Conservation (phyloP, 2,113 vertebrate genomes). For the Excalfactoria chinensis region DNA sequence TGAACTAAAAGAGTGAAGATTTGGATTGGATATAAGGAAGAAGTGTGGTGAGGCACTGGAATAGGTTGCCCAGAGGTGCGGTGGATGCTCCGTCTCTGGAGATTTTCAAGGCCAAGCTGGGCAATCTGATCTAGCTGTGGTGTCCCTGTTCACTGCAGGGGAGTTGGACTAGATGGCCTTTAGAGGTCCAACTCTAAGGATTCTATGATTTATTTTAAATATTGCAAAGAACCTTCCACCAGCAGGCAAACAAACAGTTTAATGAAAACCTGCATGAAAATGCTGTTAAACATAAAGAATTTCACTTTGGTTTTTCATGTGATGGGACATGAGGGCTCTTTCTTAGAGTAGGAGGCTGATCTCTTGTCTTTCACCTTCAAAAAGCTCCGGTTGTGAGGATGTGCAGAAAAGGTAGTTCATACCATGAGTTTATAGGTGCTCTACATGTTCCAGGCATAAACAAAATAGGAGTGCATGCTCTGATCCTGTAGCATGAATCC, state of each 20-base stretch:
- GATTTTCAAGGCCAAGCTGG: too few species aligned
- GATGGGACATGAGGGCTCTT: neutral
- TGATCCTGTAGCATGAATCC: neutral
- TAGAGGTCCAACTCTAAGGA: too few species aligned
- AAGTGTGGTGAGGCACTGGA: too few species aligned
- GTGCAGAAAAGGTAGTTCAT: neutral
- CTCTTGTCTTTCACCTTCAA: neutral
- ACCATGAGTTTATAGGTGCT: neutral
- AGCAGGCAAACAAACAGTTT: neutral
- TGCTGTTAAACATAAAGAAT: neutral
- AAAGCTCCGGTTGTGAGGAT: neutral
- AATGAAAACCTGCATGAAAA: neutral
- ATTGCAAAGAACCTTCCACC: neutral
- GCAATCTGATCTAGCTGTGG: too few species aligned
- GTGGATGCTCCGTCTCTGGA: too few species aligned
- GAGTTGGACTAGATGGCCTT: too few species aligned
- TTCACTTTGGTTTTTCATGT: rapidly evolving
- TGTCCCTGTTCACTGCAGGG: too few species aligned
- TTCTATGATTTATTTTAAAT: neutral
- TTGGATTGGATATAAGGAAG: too few species aligned
- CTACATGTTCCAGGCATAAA: neutral
- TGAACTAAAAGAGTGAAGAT: too few species aligned
- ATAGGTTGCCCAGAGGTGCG: too few species aligned
- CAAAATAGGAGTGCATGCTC: neutral
- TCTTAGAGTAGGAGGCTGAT: rapidly evolving